Evolutionary conservation across 2,113 vertebrate species (phyloP), one percentile per base, ranked within the genome.

Genomic region (Peucedramus taeniatus): DNA sequence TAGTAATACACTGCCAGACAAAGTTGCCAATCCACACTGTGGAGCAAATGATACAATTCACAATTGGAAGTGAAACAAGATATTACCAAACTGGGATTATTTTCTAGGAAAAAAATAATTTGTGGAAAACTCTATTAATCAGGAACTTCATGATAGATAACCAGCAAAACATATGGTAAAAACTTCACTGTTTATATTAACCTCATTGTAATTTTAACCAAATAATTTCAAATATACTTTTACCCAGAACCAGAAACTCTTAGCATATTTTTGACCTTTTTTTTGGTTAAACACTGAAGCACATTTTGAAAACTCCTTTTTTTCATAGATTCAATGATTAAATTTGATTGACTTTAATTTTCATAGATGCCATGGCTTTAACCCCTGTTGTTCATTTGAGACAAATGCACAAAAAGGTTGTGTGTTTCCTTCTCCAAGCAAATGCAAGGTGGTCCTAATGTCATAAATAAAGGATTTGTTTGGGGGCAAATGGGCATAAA

Each of bases 391-490:
- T 79, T 70, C 13, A 51, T 61, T 79, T 49, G 26, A 71, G 70
- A 56, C 3, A 68, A 15, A 44, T 20, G 51, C 13, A 71, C 28
- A 35, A 57, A 76, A 45, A 35, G 1, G 2, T 23, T 76, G 1
- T 8, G 3, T 27, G 22, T 40, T 15, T 7, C 15, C 30, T 7
- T 30, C 26, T 72, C 13, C 37, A 61, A 71, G 27, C 14, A 87
- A 54, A 37, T 22, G 3, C 16, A 56, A 66, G 7, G 24, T 4
- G 1, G 10, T 6, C 59, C 13, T 63, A n/a, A 71, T 0, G 0
- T 66, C 45, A 42, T 63, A 66, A 57, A 71, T 87, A n/a, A 53
- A 87, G 27, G 6, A 85, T 31, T 83, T 83, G 3, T 70, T 60
- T n/a, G 12, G 28, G 5, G 16, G 7, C 1, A 68, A 74, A 50